Percentiles rank a stretch among this genome's conserved stretches.
Conservation (phyloP, 2,113 vertebrate species). For the Mixornis gularis region DNA sequence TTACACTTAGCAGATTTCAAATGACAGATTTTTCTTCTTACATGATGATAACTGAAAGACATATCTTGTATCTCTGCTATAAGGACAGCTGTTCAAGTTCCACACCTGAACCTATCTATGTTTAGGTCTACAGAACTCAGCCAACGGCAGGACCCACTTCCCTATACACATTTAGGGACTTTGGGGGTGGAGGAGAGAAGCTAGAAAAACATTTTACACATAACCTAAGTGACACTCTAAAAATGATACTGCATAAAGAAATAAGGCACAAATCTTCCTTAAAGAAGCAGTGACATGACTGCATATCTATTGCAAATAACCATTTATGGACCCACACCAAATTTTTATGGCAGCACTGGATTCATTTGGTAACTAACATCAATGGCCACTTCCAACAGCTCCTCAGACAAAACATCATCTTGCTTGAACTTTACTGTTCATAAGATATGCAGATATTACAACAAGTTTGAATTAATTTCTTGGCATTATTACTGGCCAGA, state of each 20-base stretch:
- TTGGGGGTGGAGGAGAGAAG: fast-evolving
- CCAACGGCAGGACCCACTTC: not conserved
- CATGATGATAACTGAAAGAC: not conserved
- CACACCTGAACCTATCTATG: fast-evolving
- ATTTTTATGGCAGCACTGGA: not conserved
- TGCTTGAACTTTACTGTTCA: not conserved
- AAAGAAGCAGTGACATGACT: not conserved
- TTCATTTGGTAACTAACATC: not conserved
- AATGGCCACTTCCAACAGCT: not conserved
- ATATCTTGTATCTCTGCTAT: not conserved
- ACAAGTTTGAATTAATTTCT: not conserved
- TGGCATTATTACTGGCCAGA: not conserved
- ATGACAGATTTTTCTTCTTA: not conserved
- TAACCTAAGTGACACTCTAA: not conserved
- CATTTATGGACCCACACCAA: fast-evolving
- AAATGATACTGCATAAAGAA: not conserved
- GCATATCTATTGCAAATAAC: not conserved
- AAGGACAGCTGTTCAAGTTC: not conserved
- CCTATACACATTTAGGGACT: not conserved
- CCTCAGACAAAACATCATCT: not conserved
- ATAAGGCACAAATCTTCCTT: not conserved
- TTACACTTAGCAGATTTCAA: not conserved
- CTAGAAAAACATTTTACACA: not conserved
- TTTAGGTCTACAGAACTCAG: not conserved
- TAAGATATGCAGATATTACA: not conserved